Evolutionary conservation across 2,797 vertebrate species (phyloP), one percentile per base, ranked within the genome.

Genomic region (Pagetopsis macropterus): DNA sequence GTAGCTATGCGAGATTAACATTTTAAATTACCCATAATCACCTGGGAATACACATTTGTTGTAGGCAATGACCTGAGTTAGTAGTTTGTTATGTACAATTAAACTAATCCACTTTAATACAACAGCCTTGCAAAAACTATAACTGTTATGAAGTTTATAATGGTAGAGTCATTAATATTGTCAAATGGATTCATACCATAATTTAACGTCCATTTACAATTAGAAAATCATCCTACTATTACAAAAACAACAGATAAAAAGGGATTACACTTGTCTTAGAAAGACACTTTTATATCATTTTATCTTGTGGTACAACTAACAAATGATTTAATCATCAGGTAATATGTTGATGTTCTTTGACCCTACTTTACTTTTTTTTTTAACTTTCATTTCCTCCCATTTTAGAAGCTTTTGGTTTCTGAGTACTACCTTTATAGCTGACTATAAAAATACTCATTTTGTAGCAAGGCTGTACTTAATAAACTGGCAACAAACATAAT

Each of bases 1-100:
- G 41, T 27, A 44, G 48, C 40, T 76, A 65, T 50, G 59, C 45
- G 11, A 31, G 27, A 11, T n/a, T 11, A 68, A 40, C 16, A 46
- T 51, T 45, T 61, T 21, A 41, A 10, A 5, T 9, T 14, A n/a
- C 16, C 3, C 3, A 10, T 57, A 43, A 50, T 31, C 46, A 41
- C 45, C 16, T 23, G 9, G 15, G 2, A 31, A 62, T 12, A 60
- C 40, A 27, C 50, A 45, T 10, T 41, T 15, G 14, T 23, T 23
- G 1, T 9, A 23, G 7, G 27, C 15, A 14, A 43, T 40, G 9
- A 1, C 23, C n/a, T 17, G 3, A 70, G 10, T 9, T 57, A 46
- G 16, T n/a, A 37, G 1, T n/a, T 69, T 51, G 33, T 61, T 48
- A 23, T 16, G 11, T 23, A 50, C 10, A 12, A n/a, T 3, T 27